These are phyloP conservation scores for Callorhinus ursinus DNA, from an alignment of 2,113 vertebrate genomes.

Conservation along the genomic window DNA sequence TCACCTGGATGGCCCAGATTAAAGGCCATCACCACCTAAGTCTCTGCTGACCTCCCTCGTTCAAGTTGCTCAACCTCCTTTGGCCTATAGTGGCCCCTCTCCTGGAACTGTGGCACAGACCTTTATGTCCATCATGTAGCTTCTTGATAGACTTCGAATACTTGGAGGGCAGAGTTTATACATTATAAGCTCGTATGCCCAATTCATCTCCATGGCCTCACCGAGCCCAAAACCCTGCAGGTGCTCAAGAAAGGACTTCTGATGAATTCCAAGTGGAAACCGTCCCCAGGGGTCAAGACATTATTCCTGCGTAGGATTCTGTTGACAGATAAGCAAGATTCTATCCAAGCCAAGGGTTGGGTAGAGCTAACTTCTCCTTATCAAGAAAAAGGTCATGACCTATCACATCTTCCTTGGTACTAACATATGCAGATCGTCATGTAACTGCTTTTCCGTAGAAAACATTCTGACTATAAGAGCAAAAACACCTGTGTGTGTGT, in stretches of 20 bases:
- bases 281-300: not conserved
- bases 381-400: not conserved
- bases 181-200: not conserved
- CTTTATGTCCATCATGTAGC: rapidly evolving
- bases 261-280: too few species aligned
- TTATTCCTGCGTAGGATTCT: not conserved
- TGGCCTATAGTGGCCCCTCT: not conserved
- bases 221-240: not conserved
- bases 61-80: not conserved
- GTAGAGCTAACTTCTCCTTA: not conserved
- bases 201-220: not conserved
- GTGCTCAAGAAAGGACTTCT: not conserved
- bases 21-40: not conserved
- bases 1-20: not conserved
- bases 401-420: not conserved
- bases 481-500: not conserved
- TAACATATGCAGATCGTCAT: not conserved
- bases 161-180: not conserved
- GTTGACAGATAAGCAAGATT: not conserved
- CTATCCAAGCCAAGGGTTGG: not conserved
- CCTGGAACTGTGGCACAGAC: not conserved
- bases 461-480: not conserved
- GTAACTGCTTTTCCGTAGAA: not conserved
- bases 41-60: not conserved
- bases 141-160: rapidly evolving